Evolutionary conservation across 2,113 vertebrate species (phyloP).

Genomic region (Marmota flaviventris): DNA sequence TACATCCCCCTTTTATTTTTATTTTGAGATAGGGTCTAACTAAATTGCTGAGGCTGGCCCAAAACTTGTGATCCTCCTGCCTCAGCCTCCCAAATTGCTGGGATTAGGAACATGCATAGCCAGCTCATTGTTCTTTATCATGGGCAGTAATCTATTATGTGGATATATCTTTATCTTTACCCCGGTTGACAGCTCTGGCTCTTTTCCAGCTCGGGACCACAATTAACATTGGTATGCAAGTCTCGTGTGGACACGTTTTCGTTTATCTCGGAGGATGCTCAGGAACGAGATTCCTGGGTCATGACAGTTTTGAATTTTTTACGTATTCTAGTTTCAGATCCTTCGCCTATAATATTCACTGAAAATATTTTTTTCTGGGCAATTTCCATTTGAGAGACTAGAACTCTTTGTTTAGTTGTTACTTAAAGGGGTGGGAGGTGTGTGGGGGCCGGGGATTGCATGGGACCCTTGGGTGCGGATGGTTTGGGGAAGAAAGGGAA

Average conservation of each 20-base stretch:
- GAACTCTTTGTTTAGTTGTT: neutral
- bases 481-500: neutral
- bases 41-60: no score
- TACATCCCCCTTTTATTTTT: no score
- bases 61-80: no score
- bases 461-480: neutral
- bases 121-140: neutral
- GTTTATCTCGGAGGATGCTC: neutral
- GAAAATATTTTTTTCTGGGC: neutral
- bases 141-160: neutral
- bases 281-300: neutral
- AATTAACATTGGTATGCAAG: neutral
- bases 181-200: neutral
- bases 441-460: fast-evolving
- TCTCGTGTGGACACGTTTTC: neutral
- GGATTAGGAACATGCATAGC: no score
- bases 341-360: neutral
- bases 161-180: neutral
- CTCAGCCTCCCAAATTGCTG: no score
- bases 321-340: neutral
- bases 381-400: neutral
- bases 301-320: neutral
- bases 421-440: neutral
- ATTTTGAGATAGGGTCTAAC: no score
- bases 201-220: neutral